Evolutionary conservation across 2,888 invertebrate species (phyloP).

Genomic region (Polia nebulosa): DNA sequence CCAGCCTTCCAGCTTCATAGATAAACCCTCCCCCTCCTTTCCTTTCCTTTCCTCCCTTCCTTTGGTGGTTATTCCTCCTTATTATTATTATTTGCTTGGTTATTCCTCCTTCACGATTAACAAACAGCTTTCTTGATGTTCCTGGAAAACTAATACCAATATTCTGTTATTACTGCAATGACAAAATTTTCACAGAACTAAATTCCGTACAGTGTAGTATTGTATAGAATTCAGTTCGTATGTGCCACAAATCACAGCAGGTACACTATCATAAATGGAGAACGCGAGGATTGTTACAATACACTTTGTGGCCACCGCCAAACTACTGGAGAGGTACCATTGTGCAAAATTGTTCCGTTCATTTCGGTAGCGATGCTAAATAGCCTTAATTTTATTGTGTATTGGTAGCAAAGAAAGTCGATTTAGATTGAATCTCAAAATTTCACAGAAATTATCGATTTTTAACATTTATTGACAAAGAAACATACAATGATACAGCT

Average conservation of each 20-base stretch:
- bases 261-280: slow-evolving; percentile 15
- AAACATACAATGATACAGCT: no score
- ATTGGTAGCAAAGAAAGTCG: background rate
- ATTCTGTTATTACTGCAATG: background rate
- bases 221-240: background rate
- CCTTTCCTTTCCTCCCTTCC: no score
- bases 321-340: background rate
- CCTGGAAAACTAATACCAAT: background rate
- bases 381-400: background rate
- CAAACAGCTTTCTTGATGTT: no score
- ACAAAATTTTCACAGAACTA: background rate
- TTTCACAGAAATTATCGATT: no score
- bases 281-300: slow-evolving; percentile 9
- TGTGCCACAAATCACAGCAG: background rate
- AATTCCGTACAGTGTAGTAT: background rate
- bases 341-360: slow-evolving; percentile 13
- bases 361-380: slow-evolving; percentile 2
- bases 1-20: no score
- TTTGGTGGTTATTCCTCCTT: no score
- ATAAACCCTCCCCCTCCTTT: no score
- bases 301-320: slow-evolving; percentile 8
- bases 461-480: no score
- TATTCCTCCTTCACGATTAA: no score
- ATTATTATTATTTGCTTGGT: no score
- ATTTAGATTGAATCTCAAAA: background rate